phyloP scores from a whole-genome alignment of 2,797 vertebrate species.

The Microctenopoma lineatum region DNA sequence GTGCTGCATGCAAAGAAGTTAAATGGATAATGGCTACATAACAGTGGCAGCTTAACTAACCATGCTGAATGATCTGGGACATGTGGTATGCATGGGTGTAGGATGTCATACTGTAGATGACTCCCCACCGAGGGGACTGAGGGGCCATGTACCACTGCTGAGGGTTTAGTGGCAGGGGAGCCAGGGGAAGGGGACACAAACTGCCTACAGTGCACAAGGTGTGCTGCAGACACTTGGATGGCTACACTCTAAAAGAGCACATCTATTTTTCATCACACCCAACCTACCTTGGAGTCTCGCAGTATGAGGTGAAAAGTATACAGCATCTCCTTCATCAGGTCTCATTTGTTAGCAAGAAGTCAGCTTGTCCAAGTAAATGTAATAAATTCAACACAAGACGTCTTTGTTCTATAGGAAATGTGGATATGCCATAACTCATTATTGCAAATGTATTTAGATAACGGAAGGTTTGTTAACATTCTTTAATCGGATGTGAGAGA shows the following conservation, averaged over 20 bases:
- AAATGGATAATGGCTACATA: slow-evolving; percentile 82
- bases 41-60: slow-evolving; percentile 72
- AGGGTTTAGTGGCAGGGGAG: slow-evolving; percentile 42
- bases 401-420: slow-evolving; percentile 6
- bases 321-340: slow-evolving; percentile 52
- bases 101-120: slow-evolving; percentile 75
- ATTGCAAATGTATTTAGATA: slow-evolving; percentile 18
- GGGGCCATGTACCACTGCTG: slow-evolving; percentile 49
- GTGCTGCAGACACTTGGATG: slow-evolving; percentile 69
- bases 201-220: slow-evolving; percentile 59
- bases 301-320: slow-evolving; percentile 55
- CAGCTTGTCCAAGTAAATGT: slow-evolving; percentile 37
- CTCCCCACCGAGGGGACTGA: slow-evolving; percentile 65
- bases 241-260: slow-evolving; percentile 68
- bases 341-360: slow-evolving; percentile 51
- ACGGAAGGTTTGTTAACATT: background rate
- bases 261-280: slow-evolving; percentile 77
- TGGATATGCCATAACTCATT: slow-evolving; percentile 8
- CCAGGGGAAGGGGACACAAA: slow-evolving; percentile 24
- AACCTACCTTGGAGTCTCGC: slow-evolving; percentile 68
- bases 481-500: slow-evolving; percentile 24
- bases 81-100: slow-evolving; percentile 78
- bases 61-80: slow-evolving; percentile 73
- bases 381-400: slow-evolving; percentile 29
- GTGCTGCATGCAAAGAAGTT: slow-evolving; percentile 64